Evolutionary conservation across 1,140 invertebrate species (phyloP), one percentile per base, ranked within the genome.

Genomic region (Hylaeus volcanicus): DNA sequence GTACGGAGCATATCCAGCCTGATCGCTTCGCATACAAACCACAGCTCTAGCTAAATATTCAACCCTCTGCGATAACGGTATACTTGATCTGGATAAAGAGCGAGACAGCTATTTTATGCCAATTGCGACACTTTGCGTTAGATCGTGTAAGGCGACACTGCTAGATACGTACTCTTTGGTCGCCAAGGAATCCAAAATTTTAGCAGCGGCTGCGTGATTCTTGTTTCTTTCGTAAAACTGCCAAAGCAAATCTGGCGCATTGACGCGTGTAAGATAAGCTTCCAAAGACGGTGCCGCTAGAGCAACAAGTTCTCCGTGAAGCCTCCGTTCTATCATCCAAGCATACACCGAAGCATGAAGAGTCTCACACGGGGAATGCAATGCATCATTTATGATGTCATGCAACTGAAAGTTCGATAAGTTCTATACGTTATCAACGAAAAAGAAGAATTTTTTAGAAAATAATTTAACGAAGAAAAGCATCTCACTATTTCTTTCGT

Each of bases 41-140:
- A 99, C 97, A n/a, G 98, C 98, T 86, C 98, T 95, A 1, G 98
- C 97, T 88, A 99, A 93, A 93, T 99, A 99, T 88, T 97, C 96
- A 51, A 99, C 95, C 68, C 98, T 95, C 90, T 98, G 94, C 14
- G 95, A 92, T 48, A 97, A 91, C 1, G 94, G 93, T 81, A 96
- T 94, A 43, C 94, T 94, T 39, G 95, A 94, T 51, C 95, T 97
- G 88, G 41, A 41, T 3, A 11, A 70, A 43, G 12, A 69, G 74
- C 14, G 2, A 61, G 37, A 53, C 58, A 39, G 6, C 26, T 26
- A 26, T 26, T 9, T 37, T 5, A 43, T 8, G 14, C 1, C 48
- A 37, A 43, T 45, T 0, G 79, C 60, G 11, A 26, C 39, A n/a
- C 26, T 63, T 75, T 12, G 41, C 48, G 79, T n/a, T 11, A 0